Evolutionary conservation across 2,888 invertebrate genomes (phyloP).

Genomic region (Plebejus argus): DNA sequence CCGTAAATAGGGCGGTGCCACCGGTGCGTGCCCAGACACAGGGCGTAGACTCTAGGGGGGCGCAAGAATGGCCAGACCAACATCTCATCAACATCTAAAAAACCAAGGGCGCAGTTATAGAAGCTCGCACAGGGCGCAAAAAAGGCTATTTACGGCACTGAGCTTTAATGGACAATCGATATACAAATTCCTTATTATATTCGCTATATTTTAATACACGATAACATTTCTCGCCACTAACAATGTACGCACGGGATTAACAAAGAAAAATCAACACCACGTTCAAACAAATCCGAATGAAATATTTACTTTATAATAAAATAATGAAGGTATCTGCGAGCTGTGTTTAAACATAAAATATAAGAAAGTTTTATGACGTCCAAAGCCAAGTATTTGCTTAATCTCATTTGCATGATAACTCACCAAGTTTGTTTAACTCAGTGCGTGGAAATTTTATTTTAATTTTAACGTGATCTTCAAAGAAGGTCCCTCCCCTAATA

Average conservation of each 20-base stretch:
- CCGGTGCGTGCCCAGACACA: no score
- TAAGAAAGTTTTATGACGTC: conserved; percentile 8
- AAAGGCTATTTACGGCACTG: no score
- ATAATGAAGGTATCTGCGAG: not conserved
- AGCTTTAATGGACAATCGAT: no score
- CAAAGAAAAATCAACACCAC: conserved; percentile 23
- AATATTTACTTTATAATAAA: not conserved
- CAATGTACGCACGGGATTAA: not conserved
- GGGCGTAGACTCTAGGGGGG: no score
- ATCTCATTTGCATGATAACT: conserved; percentile 39
- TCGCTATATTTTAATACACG: not conserved
- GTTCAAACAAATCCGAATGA: not conserved
- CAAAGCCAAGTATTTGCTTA: conserved; percentile 34
- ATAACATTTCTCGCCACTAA: not conserved
- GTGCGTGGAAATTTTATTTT: conserved; percentile 22
- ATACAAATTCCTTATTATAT: no score
- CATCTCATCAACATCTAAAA: no score
- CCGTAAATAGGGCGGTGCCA: no score
- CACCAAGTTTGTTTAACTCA: conserved; percentile 30
- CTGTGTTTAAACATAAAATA: conserved; percentile 11
- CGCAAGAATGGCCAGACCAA: no score
- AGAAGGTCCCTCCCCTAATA: not conserved
- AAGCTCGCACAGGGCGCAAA: no score
- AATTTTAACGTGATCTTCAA: conserved; percentile 6
- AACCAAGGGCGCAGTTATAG: no score